Base-by-base conservation (phyloP, 2,113 vertebrate species). In the Lanius ludovicianus region DNA sequence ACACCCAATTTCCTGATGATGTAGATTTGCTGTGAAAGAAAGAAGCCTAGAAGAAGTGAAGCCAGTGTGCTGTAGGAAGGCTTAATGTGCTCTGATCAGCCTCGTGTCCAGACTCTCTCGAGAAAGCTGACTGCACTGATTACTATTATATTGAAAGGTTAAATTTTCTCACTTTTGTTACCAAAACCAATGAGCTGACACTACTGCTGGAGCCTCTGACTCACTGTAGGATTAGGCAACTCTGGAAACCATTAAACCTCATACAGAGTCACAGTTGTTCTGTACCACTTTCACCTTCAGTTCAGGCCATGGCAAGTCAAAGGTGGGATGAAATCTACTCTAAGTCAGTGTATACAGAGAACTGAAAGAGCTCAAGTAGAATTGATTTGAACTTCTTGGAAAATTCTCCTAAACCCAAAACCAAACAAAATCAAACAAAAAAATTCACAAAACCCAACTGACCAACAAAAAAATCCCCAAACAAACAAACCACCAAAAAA, bases 51-150 rank as follows among this genome's bases (percentile, higher is more conserved):
- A 62, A 65, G 33, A 81, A 69, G 60, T 10, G 11, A 84, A 81
- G 23, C 7, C 41, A 18, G 30, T 23, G 17, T 23, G 16, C 24
- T 6, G 0, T 4, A 47, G 39, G 25, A 73, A 69, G 19, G 7
- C 69, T 60, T n/a, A 39, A 68, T 4, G 0, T 12, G n/a, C 11
- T 71, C 52, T 30, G 18, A 55, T 63, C 5, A 3, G 13, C 27
- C 30, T 47, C 0, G 0, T 5, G 6, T 50, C 47, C 60, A 18
- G 35, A 62, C 37, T 41, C 59, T 15, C 4, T 55, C 50, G 27
- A 76, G 75, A 82, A 65, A 31, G 28, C 42, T 55, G 37, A 42
- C 28, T 39, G 31, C 24, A 35, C 13, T 27, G 10, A 53, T 35
- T 53, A 37, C 19, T 49, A 2, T 15, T 9, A 30, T 2, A 6